These are phyloP conservation scores for Dendrolimus houi DNA, from an alignment of 2,888 invertebrate species.

Conservation along the genomic window DNA sequence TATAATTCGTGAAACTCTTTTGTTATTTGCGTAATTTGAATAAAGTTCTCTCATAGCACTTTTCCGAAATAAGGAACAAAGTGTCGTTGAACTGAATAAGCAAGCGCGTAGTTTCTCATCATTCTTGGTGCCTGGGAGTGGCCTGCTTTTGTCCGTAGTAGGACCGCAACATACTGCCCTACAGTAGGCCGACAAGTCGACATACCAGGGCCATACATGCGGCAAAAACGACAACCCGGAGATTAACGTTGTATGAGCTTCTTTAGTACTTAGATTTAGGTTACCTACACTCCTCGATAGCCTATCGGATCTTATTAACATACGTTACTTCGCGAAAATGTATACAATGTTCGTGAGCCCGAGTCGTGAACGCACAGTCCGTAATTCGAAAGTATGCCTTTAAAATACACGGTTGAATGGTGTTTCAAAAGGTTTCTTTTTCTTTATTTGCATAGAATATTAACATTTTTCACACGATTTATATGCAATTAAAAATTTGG, in stretches of 20 bases:
- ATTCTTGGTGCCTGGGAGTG: constrained; percentile 44
- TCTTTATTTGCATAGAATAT: no score
- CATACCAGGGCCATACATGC: constrained; percentile 45
- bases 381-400: neutral
- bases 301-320: constrained; percentile 14
- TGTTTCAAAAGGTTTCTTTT: no score
- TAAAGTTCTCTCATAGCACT: neutral
- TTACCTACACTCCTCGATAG: constrained; percentile 25
- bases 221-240: constrained; percentile 54
- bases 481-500: no score
- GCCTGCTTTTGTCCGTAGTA: constrained; percentile 51
- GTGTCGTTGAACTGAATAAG: neutral
- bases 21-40: neutral
- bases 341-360: neutral
- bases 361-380: constrained; percentile 19
- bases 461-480: no score
- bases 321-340: neutral
- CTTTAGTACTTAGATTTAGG: constrained; percentile 34
- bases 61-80: neutral
- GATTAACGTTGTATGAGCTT: constrained; percentile 19
- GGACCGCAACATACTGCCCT: constrained; percentile 49
- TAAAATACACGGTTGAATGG: neutral
- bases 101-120: constrained; percentile 46
- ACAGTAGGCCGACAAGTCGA: constrained; percentile 55
- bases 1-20: neutral